Conservation (phyloP, 2,797 vertebrate species). For the Phataginus tetradactyla region DNA sequence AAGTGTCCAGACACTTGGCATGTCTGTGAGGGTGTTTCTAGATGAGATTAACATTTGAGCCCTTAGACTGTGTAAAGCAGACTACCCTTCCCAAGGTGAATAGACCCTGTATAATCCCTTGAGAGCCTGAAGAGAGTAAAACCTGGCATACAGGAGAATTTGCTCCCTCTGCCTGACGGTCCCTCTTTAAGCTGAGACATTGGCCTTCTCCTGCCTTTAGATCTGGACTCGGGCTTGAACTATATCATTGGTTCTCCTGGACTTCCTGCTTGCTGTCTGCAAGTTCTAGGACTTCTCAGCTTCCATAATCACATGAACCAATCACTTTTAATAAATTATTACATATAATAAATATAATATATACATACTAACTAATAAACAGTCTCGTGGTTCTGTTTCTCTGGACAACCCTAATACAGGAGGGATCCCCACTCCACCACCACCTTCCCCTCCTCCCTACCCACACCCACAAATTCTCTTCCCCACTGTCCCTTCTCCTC, state of each 20-base stretch:
- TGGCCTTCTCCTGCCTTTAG: not conserved
- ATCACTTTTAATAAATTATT: not conserved
- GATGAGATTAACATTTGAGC: not conserved
- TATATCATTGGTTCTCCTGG: not conserved
- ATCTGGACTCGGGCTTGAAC: not conserved
- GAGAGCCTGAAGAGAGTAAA: not conserved
- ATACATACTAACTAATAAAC: not conserved
- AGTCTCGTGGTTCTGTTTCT: not conserved
- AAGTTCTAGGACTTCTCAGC: not conserved
- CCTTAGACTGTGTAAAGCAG: not conserved
- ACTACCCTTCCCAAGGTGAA: not conserved
- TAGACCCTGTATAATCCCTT: too few relatives aligned
- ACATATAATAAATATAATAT: not conserved
- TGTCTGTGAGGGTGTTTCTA: not conserved
- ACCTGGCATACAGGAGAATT: not conserved
- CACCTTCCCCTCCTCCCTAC: not conserved
- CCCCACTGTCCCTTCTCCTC: not conserved
- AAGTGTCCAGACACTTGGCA: not conserved
- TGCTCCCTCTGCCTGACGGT: not conserved
- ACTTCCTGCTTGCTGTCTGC: not conserved
- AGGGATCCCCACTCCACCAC: not conserved
- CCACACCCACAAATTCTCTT: not conserved
- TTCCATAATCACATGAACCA: not conserved
- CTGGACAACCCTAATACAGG: not conserved
- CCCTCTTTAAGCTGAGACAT: not conserved